Conservation (phyloP, 2,113 vertebrate species). For the Heliornis fulica region DNA sequence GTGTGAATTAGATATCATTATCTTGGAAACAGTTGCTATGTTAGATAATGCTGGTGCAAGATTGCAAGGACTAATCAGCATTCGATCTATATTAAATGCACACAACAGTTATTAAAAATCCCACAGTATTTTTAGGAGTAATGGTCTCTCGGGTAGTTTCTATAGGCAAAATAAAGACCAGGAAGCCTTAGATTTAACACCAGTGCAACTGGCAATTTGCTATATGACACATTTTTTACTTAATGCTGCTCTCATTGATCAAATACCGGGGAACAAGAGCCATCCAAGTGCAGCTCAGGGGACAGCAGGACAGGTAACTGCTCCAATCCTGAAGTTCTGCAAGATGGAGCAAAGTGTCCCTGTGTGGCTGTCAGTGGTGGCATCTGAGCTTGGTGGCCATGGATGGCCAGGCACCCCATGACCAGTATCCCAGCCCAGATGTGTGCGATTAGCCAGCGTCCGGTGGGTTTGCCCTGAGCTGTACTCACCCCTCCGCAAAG, state of each 20-base stretch:
- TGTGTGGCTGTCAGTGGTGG: rapidly evolving
- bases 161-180: background rate
- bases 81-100: background rate
- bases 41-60: background rate
- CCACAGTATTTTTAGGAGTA: background rate
- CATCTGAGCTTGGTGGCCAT: background rate
- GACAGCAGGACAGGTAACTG: background rate
- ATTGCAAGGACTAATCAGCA: background rate
- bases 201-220: background rate
- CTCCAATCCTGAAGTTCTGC: background rate
- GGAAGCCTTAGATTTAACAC: background rate
- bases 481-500: background rate
- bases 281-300: background rate
- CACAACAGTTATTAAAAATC: background rate
- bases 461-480: background rate
- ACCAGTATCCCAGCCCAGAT: background rate
- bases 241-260: background rate
- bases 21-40: background rate
- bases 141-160: background rate
- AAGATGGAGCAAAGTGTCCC: background rate
- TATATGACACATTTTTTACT: background rate
- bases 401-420: rapidly evolving
- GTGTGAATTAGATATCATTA: background rate
- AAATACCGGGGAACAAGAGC: background rate
- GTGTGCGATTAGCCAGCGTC: rapidly evolving